These are phyloP conservation scores for Alloscopus bannaensis DNA, from an alignment of 2,888 invertebrate species.

Conservation along the genomic window DNA sequence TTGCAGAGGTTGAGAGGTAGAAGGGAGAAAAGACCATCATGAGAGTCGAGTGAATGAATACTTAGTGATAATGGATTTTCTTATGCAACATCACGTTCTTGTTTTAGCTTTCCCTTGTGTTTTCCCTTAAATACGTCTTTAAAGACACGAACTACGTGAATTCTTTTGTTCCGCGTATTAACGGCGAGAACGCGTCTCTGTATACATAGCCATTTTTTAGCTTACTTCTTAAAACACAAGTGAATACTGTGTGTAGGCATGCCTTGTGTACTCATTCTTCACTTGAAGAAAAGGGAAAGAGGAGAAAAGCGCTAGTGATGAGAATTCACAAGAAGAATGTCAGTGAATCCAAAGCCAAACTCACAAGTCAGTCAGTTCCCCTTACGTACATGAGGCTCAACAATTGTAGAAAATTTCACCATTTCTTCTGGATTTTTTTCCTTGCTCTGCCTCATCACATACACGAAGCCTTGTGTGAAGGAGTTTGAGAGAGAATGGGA, in stretches of 20 bases:
- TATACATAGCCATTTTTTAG: background rate
- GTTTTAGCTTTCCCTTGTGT: constrained; percentile 38
- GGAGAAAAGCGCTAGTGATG: constrained; percentile 11
- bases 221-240: background rate
- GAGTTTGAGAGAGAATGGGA: no score
- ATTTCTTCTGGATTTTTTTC: constrained; percentile 5
- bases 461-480: background rate
- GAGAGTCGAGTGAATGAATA: constrained; percentile 13
- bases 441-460: background rate
- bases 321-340: constrained; percentile 20
- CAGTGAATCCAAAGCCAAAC: background rate
- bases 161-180: constrained; percentile 17
- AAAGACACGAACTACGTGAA: constrained; percentile 36
- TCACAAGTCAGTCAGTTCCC: constrained; percentile 10
- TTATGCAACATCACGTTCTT: constrained; percentile 27
- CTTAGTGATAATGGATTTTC: constrained; percentile 16
- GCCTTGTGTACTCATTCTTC: background rate
- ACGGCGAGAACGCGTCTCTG: background rate
- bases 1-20: background rate
- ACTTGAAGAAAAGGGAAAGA: constrained; percentile 1
- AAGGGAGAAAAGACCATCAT: background rate
- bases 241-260: background rate
- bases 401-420: constrained; percentile 8
- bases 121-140: constrained; percentile 32
- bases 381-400: background rate